Conservation (phyloP, 2,113 vertebrate species). For the Tichodroma muraria region DNA sequence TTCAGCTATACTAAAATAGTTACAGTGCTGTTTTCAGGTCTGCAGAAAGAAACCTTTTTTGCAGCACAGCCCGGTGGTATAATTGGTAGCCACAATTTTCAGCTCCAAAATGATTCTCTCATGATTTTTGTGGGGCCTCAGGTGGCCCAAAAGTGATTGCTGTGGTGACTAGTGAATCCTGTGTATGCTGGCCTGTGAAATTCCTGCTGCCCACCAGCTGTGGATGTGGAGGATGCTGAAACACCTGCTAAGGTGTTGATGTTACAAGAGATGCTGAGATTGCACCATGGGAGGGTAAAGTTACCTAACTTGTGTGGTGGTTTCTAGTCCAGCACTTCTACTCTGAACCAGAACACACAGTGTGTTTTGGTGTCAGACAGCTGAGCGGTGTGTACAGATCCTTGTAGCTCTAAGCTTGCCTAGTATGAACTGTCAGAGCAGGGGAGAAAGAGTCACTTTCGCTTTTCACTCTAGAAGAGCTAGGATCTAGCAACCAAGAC, state of each 20-base stretch:
- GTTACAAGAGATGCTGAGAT: not conserved
- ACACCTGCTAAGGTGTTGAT: not conserved
- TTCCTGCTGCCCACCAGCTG: not conserved
- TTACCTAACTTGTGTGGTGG: not conserved
- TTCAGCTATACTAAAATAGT: not conserved
- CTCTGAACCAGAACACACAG: not conserved
- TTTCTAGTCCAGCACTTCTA: not conserved
- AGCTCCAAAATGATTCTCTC: not conserved
- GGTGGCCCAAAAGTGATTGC: not conserved
- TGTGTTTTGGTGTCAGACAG: not conserved
- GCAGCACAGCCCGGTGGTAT: not conserved
- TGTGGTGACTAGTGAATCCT: not conserved
- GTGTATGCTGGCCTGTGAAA: not conserved
- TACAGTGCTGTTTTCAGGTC: not conserved
- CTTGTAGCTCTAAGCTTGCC: not conserved
- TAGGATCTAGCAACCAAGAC: not conserved
- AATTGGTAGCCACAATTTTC: not conserved
- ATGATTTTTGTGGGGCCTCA: not conserved
- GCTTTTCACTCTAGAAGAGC: too few species aligned
- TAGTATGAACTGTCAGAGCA: not conserved
- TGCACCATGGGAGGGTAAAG: not conserved
- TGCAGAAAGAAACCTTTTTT: not conserved
- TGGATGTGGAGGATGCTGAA: not conserved
- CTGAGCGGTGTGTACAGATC: not conserved
- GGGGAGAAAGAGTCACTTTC: not conserved